These are phyloP conservation scores for Onychomys torridus DNA, from an alignment of 2,797 vertebrate species.

Conservation along the genomic window DNA sequence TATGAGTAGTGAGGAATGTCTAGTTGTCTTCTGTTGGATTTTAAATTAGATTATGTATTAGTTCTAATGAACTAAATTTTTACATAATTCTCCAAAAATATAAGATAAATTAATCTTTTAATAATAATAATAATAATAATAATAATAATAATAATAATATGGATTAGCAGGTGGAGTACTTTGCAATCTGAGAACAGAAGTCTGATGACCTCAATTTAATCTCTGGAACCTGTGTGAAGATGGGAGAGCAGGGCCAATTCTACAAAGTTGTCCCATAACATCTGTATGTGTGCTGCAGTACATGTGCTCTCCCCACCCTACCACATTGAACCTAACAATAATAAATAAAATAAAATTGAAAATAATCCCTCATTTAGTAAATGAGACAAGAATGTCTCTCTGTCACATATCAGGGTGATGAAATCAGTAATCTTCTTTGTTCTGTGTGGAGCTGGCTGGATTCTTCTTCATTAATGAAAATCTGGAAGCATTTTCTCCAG, in stretches of 20 bases:
- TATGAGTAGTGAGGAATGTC: not conserved
- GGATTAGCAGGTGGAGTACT: not conserved
- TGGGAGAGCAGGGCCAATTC: not conserved
- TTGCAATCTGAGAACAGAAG: not conserved
- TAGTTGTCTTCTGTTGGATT: not conserved
- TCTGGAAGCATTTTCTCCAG: not conserved
- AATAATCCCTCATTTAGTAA: not conserved
- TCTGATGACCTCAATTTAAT: not conserved
- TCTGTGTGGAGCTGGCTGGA: no score
- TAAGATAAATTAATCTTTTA: not conserved
- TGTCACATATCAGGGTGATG: not conserved
- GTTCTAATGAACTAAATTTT: not conserved
- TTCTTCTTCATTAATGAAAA: not conserved
- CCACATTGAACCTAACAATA: not conserved
- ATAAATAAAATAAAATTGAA: not conserved
- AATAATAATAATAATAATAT: not conserved
- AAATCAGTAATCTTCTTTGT: not conserved
- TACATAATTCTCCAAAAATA: not conserved
- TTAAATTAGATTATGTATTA: not conserved
- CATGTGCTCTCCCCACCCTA: not conserved
- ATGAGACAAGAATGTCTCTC: not conserved
- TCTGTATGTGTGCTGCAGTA: no score
- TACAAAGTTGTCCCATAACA: not conserved
- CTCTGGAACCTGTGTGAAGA: fast-evolving
- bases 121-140: not conserved